phyloP scores from a whole-genome alignment of 1,140 invertebrate species.

The Sitobion miscanthi region DNA sequence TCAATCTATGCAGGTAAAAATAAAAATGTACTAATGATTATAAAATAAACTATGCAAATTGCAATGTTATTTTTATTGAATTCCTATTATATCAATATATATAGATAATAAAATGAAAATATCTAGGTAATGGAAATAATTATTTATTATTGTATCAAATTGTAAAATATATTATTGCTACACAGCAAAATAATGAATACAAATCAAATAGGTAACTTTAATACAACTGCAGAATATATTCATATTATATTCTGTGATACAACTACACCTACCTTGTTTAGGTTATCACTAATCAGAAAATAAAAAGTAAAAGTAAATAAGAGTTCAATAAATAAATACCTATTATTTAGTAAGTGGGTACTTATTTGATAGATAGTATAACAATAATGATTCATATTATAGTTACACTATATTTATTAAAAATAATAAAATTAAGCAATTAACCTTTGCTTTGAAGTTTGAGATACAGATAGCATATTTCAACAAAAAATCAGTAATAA shows the following conservation, averaged over 20 bases:
- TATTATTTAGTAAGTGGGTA: neutral
- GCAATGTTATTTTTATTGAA: neutral
- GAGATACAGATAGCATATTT: too few relatives aligned
- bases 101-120: neutral
- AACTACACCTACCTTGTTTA: neutral
- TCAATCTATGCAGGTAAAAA: neutral
- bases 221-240: too few relatives aligned
- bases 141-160: neutral
- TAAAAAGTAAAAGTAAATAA: neutral
- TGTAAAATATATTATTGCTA: neutral
- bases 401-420: neutral
- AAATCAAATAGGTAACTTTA: too few relatives aligned
- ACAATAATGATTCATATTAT: neutral
- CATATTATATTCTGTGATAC: neutral
- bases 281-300: neutral
- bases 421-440: neutral
- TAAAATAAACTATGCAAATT: neutral
- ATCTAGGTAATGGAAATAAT: neutral
- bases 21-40: neutral
- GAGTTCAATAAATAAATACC: neutral
- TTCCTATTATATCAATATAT: neutral
- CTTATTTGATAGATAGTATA: neutral
- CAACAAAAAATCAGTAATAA: too few relatives aligned
- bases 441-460: neutral
- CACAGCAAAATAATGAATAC: too few relatives aligned